phyloP scores from a whole-genome alignment of 2,797 vertebrate genomes.

The Micromesistius poutassou region DNA sequence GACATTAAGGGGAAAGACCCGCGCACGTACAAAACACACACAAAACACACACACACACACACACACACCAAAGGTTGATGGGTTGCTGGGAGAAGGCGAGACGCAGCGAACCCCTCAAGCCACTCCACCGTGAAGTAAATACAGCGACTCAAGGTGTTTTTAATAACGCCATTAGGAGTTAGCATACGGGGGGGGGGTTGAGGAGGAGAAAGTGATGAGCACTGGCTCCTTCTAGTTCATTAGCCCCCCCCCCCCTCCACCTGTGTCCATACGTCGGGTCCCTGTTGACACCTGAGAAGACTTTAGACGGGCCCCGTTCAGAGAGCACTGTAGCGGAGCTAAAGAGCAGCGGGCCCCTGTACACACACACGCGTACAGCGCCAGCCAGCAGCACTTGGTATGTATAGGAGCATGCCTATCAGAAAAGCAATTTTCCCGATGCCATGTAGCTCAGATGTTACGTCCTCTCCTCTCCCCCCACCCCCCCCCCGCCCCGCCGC shows the following conservation, averaged over 20 bases:
- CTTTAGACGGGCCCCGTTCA: conserved; percentile 19
- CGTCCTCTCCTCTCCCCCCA: conserved; percentile 38
- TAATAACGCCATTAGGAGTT: not conserved
- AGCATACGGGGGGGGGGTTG: not conserved
- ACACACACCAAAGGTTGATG: not conserved
- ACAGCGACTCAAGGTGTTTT: not conserved
- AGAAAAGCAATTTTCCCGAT: conserved; percentile 67
- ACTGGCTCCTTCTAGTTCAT: conserved; percentile 42
- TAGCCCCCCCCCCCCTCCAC: conserved; percentile 30
- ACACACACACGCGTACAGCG: not conserved
- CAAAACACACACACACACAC: conserved; percentile 18
- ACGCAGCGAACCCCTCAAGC: conserved; percentile 18
- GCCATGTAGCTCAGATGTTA: conserved; percentile 54
- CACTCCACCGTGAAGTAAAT: not conserved
- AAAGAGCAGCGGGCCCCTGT: conserved; percentile 25
- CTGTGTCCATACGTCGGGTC: conserved; percentile 30
- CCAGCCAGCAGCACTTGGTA: conserved; percentile 44
- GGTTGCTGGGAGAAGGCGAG: conserved; percentile 34
- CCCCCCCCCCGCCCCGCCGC: too few species aligned
- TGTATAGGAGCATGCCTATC: conserved; percentile 55
- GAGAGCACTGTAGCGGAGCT: conserved; percentile 32
- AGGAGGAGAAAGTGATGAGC: not conserved
- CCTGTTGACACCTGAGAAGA: conserved; percentile 39
- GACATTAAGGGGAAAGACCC: conserved; percentile 55
- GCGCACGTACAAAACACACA: conserved; percentile 37